These are phyloP conservation scores for Sinohyriopsis cumingii DNA, from an alignment of 2,888 invertebrate species.

Conservation along the genomic window DNA sequence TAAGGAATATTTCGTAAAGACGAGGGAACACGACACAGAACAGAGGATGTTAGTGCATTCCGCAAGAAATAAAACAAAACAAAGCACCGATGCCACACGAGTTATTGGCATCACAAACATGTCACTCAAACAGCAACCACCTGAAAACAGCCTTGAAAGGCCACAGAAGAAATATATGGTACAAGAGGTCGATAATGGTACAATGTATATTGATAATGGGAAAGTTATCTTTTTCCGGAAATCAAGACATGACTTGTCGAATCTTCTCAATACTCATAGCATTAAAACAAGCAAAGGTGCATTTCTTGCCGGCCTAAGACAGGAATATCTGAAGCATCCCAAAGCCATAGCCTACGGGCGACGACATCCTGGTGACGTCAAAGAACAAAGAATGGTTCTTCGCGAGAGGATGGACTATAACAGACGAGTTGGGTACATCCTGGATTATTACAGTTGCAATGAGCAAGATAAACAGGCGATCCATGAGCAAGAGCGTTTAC, in stretches of 20 bases:
- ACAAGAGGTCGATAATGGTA: constrained; percentile 36
- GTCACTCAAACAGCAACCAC: no score
- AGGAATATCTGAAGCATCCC: constrained; percentile 50
- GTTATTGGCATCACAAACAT: no score
- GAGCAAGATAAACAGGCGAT: constrained; percentile 24
- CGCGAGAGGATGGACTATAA: constrained; percentile 50
- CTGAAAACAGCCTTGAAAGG: no score
- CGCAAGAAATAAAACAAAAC: no score
- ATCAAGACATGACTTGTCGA: constrained; percentile 40
- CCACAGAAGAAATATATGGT: constrained; percentile 38
- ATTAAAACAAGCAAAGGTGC: constrained; percentile 33
- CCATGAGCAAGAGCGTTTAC: not conserved
- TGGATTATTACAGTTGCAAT: constrained; percentile 42
- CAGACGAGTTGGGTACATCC: constrained; percentile 48
- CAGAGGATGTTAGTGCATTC: not conserved
- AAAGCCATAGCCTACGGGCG: constrained; percentile 17
- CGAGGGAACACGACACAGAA: constrained; percentile 6
- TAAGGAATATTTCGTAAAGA: constrained; percentile 6
- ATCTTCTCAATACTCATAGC: constrained; percentile 38
- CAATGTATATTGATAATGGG: constrained; percentile 50
- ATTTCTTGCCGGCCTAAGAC: constrained; percentile 48
- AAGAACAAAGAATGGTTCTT: constrained; percentile 34
- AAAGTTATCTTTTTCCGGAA: constrained; percentile 51
- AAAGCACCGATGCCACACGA: no score
- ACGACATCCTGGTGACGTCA: constrained; percentile 5